Percentiles rank a stretch among this genome's conserved stretches.
Evolutionary conservation across 2,888 invertebrate species (phyloP).

Genomic region (Eristalis pertinax): DNA sequence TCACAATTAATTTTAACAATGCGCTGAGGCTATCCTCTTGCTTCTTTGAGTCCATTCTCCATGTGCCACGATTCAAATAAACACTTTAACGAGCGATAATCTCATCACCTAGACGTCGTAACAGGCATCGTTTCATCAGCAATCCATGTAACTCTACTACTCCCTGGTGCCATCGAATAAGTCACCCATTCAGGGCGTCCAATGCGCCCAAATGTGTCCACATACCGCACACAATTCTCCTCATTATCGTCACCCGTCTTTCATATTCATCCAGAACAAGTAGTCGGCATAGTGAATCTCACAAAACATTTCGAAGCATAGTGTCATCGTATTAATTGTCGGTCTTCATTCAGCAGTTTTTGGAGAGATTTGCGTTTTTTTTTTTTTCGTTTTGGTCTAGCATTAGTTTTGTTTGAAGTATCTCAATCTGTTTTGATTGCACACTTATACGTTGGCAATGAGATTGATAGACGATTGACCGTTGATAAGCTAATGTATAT

Average conservation of each 20-base stretch:
- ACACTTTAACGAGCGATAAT: too few relatives aligned
- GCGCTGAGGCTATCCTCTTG: too few relatives aligned
- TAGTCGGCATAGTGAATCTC: constrained; percentile 19
- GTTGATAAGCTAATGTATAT: not conserved
- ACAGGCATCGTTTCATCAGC: too few relatives aligned
- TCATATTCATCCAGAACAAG: constrained; percentile 5
- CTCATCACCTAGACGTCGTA: too few relatives aligned
- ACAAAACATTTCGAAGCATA: constrained; percentile 34
- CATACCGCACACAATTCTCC: not conserved
- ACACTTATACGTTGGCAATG: constrained; percentile 38
- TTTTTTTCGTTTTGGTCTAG: constrained; percentile 31
- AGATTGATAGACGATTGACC: constrained; percentile 7
- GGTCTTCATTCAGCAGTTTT: constrained; percentile 35
- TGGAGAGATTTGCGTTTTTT: constrained; percentile 36
- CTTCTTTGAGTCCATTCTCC: too few relatives aligned
- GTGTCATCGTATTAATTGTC: constrained; percentile 11
- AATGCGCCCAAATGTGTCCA: not conserved
- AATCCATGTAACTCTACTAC: too few relatives aligned
- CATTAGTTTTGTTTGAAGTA: constrained; percentile 54
- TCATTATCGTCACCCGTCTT: not conserved
- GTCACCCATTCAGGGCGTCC: too few relatives aligned
- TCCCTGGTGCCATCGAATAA: too few relatives aligned
- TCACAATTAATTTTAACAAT: too few relatives aligned
- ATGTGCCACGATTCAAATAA: too few relatives aligned
- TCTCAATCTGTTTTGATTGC: constrained; percentile 52